Base-by-base conservation (phyloP, 2,113 vertebrate species). In the Sclerurus mexicanus region DNA sequence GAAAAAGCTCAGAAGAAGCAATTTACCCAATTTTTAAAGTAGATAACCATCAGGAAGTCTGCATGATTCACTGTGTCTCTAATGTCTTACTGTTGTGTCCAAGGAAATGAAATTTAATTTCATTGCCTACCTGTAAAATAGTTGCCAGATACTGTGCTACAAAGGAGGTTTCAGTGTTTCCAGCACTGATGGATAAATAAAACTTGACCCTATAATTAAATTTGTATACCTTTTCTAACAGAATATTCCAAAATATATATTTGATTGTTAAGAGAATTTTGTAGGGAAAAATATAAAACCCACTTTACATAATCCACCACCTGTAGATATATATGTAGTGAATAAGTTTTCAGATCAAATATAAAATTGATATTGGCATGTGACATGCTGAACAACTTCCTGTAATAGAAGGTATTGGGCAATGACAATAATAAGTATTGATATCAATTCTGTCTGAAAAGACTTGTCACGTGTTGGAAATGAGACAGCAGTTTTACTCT, bases 221-320 rank as follows among this genome's bases (percentile, higher is more conserved):
- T 62, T 67, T 60, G 39, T 5, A 71, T 33, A 16, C 0, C 16
- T 25, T 56, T 47, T 59, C 49, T 6, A 55, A 4, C 11, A 60
- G 17, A 33, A 33, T 47, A 64, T 68, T 87, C 9, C 7, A 22
- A 80, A 76, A 2, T 27, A n/a, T 18, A 19, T 33, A 13, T 24
- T n/a, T 2, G 2, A 35, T 22, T 40, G 0, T n/a, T 55, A n/a
- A 49, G 17, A 77, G 82, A 7, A 69, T 42, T 56, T 93, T 79
- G 21, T 27, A 23, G 5, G 16, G 3, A 69, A 6, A 78, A 64
- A 69, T 25, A 6, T 50, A 31, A 69, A 81, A 46, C 47, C 2
- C 4, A 24, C 2, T 77, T 81, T 44, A 42, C 5, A 9, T 64
- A 17, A 59, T 0, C 1, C 40, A 27, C 19, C 4, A 46, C 10